These are phyloP conservation scores for Tetropium fuscum DNA, from an alignment of 2,888 invertebrate species.

Conservation along the genomic window DNA sequence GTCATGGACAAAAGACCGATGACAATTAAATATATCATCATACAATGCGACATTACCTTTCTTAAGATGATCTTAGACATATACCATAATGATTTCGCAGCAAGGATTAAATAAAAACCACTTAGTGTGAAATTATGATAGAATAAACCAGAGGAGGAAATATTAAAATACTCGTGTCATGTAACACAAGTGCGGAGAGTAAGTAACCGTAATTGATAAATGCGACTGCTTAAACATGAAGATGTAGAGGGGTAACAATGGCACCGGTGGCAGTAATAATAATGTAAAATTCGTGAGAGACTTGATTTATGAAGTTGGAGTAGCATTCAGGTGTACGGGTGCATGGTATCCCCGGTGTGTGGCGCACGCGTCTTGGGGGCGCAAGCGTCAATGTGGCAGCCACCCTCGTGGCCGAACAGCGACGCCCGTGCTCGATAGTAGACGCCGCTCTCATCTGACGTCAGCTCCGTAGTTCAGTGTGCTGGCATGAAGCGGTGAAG, in stretches of 20 bases:
- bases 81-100: too few relatives aligned
- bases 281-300: slow-evolving; percentile 45
- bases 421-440: slow-evolving; percentile 64
- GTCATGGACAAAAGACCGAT: too few relatives aligned
- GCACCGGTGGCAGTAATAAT: slow-evolving; percentile 40
- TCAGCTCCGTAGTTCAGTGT: slow-evolving; percentile 61
- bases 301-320: slow-evolving; percentile 47
- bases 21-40: too few relatives aligned
- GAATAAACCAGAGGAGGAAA: slow-evolving; percentile 6
- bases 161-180: slow-evolving; percentile 16
- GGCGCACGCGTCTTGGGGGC: slow-evolving; percentile 57
- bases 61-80: too few relatives aligned
- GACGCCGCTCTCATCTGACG: slow-evolving; percentile 64
- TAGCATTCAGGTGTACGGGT: slow-evolving; percentile 51
- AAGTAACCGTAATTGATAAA: slow-evolving; percentile 40
- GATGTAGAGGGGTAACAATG: slow-evolving; percentile 38
- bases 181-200: slow-evolving; percentile 3
- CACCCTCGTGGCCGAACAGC: slow-evolving; percentile 62
- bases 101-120: not conserved
- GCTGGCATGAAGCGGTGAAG: slow-evolving; percentile 64
- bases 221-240: slow-evolving; percentile 39
- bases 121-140: not conserved
- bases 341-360: slow-evolving; percentile 45
- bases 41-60: too few relatives aligned
- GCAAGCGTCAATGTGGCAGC: slow-evolving; percentile 59